phyloP scores from a whole-genome alignment of 2,888 invertebrate species.

The Trichacis sp. region DNA sequence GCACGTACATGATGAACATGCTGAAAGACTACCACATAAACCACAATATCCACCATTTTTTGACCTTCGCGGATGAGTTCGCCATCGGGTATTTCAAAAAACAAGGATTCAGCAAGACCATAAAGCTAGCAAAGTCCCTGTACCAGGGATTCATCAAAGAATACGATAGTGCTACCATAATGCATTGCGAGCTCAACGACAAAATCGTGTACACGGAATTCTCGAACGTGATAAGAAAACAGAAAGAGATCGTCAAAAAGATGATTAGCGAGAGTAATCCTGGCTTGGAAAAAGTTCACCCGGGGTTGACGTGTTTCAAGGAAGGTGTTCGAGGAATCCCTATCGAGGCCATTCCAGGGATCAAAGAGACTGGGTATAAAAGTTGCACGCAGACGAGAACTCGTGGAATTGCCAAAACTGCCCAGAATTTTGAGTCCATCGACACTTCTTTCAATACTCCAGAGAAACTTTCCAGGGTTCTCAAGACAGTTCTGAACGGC shows the following conservation, averaged over 20 bases:
- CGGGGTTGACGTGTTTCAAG: conserved; percentile 90
- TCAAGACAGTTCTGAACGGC: conserved; percentile 78
- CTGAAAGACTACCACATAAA: conserved; percentile 96
- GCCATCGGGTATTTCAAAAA: conserved; percentile 96
- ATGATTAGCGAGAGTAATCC: conserved; percentile 89
- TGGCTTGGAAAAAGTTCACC: conserved; percentile 84
- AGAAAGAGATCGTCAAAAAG: conserved; percentile 81
- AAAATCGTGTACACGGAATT: conserved; percentile 95
- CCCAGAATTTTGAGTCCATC: conserved; percentile 72
- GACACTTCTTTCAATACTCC: conserved; percentile 78
- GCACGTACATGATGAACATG: conserved; percentile 99
- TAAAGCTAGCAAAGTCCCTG: conserved; percentile 79
- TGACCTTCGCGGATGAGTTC: conserved; percentile 97
- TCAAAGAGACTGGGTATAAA: conserved; percentile 86
- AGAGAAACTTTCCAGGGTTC: conserved; percentile 75
- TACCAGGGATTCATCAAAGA: conserved; percentile 97
- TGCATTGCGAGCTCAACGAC: conserved; percentile 98
- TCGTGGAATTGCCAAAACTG: conserved; percentile 75
- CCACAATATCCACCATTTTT: conserved; percentile 90
- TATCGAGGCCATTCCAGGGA: conserved; percentile 87
- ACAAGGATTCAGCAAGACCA: conserved; percentile 97
- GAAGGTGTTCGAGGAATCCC: conserved; percentile 91
- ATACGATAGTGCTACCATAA: conserved; percentile 97
- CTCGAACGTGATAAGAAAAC: conserved; percentile 86
- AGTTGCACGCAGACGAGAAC: conserved; percentile 64